Evolutionary conservation across 2,113 vertebrate genomes (phyloP).

Genomic region (Microtus ochrogaster): DNA sequence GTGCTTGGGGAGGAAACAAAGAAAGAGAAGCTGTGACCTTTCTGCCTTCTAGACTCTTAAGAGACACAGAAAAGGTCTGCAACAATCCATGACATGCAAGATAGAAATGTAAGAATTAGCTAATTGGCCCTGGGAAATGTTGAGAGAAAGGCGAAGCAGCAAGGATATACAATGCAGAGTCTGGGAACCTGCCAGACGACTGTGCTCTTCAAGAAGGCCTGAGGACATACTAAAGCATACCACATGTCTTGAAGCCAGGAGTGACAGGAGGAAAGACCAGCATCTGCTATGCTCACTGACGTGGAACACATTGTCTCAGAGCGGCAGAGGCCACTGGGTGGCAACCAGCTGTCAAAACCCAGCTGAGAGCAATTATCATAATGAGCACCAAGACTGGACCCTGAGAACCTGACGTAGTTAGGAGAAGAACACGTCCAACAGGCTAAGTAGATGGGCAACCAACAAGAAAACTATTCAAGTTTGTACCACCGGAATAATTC

Average conservation of each 20-base stretch:
- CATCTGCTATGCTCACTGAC: background rate
- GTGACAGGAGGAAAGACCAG: background rate
- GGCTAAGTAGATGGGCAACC: background rate
- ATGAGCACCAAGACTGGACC: background rate
- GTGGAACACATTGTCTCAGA: background rate
- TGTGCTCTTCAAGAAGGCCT: background rate
- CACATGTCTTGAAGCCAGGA: background rate
- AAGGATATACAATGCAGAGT: background rate
- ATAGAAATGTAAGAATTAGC: background rate
- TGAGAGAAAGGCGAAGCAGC: background rate
- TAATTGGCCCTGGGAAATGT: background rate
- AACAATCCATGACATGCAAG: background rate
- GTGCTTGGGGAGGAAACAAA: background rate
- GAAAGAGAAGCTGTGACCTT: background rate
- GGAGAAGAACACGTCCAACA: background rate
- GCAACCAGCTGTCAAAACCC: background rate
- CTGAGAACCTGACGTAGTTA: background rate
- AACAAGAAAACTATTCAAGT: background rate
- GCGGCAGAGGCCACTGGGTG: background rate
- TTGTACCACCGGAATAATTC: background rate
- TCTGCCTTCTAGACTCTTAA: background rate
- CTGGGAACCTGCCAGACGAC: background rate
- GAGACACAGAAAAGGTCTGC: background rate
- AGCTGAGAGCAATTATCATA: background rate
- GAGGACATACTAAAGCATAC: background rate